Evolutionary conservation across 2,797 vertebrate species (phyloP).

Genomic region (Macropodus opercularis): DNA sequence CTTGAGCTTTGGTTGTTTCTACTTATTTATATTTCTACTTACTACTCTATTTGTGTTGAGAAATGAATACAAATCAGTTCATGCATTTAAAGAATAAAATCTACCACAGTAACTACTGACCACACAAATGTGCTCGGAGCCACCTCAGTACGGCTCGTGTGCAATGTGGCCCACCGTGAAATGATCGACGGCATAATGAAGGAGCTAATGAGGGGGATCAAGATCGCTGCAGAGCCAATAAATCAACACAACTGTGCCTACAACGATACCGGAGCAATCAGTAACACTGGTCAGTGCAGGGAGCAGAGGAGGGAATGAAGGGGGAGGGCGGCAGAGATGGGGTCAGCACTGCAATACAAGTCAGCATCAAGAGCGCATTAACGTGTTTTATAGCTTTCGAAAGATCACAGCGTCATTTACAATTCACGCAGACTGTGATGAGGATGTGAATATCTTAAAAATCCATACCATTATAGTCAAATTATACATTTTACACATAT

Average conservation of each 20-base stretch:
- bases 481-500: too few species aligned
- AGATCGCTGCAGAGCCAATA: conserved; percentile 74
- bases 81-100: conserved; percentile 48
- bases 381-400: conserved; percentile 42
- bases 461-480: too few species aligned
- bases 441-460: conserved; percentile 1
- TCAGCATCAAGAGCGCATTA: conserved; percentile 63
- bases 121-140: conserved; percentile 30
- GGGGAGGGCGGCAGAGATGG: conserved; percentile 9
- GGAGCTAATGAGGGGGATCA: conserved; percentile 83
- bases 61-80: too few species aligned
- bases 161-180: conserved; percentile 62
- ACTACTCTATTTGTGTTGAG: too few species aligned
- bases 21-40: too few species aligned
- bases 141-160: conserved; percentile 54
- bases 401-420: conserved; percentile 22
- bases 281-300: conserved; percentile 63
- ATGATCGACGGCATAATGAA: conserved; percentile 80
- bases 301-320: neutral
- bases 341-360: conserved; percentile 40
- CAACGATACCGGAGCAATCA: conserved; percentile 73
- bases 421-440: conserved; percentile 6
- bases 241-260: conserved; percentile 79
- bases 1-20: too few species aligned
- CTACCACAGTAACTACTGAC: conserved; percentile 35